Evolutionary conservation across 2,797 vertebrate genomes (phyloP).

Genomic region (Parauchenoglanis punctatus): DNA sequence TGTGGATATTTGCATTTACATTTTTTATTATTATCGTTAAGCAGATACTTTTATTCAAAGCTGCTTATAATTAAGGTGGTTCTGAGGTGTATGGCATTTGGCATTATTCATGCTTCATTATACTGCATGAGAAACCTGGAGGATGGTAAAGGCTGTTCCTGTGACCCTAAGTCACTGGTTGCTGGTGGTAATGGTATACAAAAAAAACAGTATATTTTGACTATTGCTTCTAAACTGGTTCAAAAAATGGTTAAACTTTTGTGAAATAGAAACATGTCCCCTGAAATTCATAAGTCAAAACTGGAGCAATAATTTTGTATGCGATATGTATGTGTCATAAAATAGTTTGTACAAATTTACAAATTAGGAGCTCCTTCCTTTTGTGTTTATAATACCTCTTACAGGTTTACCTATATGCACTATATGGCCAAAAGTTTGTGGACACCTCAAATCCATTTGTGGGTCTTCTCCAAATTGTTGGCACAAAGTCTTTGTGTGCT

Average conservation of each 20-base stretch:
- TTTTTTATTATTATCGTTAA: not conserved
- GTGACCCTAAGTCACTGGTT: not conserved
- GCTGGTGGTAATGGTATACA: not conserved
- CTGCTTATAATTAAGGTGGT: not conserved
- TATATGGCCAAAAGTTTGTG: not conserved
- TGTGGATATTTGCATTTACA: not conserved
- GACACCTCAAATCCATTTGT: not conserved
- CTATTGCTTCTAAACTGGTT: not conserved
- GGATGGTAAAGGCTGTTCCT: not conserved
- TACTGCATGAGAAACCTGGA: not conserved
- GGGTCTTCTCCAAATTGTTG: not conserved
- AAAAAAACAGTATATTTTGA: not conserved
- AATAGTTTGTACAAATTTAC: not conserved
- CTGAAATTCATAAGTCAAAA: conserved; percentile 2
- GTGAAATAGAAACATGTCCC: conserved; percentile 11
- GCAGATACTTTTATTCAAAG: not conserved
- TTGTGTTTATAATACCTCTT: not conserved
- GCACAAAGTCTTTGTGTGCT: not conserved
- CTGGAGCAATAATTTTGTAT: not conserved
- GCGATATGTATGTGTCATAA: not conserved
- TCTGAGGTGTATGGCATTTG: not conserved
- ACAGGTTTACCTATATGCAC: not conserved
- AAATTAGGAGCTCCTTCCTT: not conserved
- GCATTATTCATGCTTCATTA: not conserved
- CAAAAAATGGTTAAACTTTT: not conserved